phyloP scores from a whole-genome alignment of 2,113 vertebrate genomes.

The Phaetusa simplex region DNA sequence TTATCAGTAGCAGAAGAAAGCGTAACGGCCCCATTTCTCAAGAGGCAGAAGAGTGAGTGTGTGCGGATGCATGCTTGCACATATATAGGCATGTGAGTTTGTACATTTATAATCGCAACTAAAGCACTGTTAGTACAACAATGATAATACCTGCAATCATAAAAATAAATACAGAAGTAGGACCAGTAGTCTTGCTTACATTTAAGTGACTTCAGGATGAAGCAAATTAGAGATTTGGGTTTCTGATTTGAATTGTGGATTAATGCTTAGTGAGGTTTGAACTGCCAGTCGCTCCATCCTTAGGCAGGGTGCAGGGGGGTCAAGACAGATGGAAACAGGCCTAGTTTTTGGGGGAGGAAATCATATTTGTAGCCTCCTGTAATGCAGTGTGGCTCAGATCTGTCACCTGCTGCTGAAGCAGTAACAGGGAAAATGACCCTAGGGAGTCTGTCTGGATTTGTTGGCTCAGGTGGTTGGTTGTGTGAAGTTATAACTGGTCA shows the following conservation, averaged over 20 bases:
- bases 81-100: background rate
- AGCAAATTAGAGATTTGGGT: background rate
- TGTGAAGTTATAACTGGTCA: background rate
- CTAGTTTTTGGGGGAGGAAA: background rate
- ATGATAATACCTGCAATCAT: background rate
- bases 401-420: background rate
- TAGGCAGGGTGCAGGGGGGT: background rate
- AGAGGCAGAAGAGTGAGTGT: background rate
- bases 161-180: background rate
- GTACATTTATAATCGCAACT: background rate
- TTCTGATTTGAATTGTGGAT: background rate
- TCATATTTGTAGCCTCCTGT: background rate
- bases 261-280: background rate
- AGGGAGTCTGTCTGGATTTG: background rate
- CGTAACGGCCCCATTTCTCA: slow-evolving; percentile 59
- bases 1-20: slow-evolving; percentile 73
- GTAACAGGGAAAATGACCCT: background rate
- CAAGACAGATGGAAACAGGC: background rate
- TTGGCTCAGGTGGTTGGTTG: background rate
- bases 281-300: background rate
- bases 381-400: background rate
- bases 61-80: background rate
- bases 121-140: background rate
- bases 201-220: background rate
- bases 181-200: background rate